Evolutionary conservation across 2,113 vertebrate species (phyloP).

Genomic region (Seriola rivoliana): DNA sequence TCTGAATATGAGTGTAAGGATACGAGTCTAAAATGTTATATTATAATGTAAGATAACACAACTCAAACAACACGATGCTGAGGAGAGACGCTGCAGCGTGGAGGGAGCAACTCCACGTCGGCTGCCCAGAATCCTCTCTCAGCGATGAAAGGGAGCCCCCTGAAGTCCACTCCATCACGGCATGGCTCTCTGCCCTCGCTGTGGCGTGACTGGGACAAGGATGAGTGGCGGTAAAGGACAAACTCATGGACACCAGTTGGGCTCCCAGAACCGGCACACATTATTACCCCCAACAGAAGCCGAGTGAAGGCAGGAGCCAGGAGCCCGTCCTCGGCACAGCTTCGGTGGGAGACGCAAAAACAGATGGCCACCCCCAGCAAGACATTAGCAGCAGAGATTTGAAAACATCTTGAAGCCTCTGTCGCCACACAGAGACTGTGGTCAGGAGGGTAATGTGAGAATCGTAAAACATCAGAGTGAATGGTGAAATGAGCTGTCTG

Average conservation of each 20-base stretch:
- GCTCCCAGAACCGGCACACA: constrained; percentile 72
- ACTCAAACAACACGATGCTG: neutral
- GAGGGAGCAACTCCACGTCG: constrained; percentile 5
- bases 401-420: constrained; percentile 83
- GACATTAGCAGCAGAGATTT: constrained; percentile 82
- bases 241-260: constrained; percentile 76
- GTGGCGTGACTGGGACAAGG: constrained; percentile 75
- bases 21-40: neutral
- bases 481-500: constrained; percentile 43
- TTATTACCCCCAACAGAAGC: constrained; percentile 77
- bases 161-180: constrained; percentile 66
- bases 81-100: constrained; percentile 6
- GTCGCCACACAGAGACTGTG: constrained; percentile 66
- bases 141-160: constrained; percentile 63
- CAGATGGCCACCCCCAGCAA: constrained; percentile 85
- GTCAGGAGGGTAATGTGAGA: constrained; percentile 74
- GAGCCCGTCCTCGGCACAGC: constrained; percentile 63
- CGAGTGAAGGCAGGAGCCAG: constrained; percentile 59
- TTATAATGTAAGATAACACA: neutral
- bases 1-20: neutral
- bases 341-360: constrained; percentile 78
- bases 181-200: constrained; percentile 68
- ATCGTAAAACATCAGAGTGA: constrained; percentile 27
- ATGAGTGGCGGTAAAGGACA: constrained; percentile 79
- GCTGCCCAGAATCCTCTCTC: constrained; percentile 46